Evolutionary conservation across 2,888 invertebrate genomes (phyloP).

Genomic region (Amphipyra tragopoginis): DNA sequence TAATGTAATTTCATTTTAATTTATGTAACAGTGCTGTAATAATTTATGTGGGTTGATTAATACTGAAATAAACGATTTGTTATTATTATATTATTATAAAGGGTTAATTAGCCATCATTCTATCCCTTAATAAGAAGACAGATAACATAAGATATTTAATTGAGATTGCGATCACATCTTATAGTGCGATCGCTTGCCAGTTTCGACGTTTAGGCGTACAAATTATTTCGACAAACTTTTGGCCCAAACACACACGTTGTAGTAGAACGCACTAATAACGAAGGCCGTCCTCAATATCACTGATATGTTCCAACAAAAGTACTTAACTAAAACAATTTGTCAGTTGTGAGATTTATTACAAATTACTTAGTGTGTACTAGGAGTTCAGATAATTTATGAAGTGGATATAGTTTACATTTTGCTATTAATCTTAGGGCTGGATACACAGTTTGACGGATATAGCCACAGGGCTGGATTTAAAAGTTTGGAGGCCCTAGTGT

Average conservation of each 20-base stretch:
- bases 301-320: slow-evolving; percentile 1
- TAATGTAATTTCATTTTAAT: too few species aligned
- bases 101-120: too few species aligned
- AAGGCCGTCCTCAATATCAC: neutral
- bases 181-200: too few species aligned
- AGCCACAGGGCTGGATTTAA: too few species aligned
- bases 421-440: neutral
- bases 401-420: slow-evolving; percentile 10
- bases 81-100: too few species aligned
- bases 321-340: slow-evolving; percentile 41
- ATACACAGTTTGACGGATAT: slow-evolving; percentile 1
- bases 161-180: too few species aligned
- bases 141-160: too few species aligned
- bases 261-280: slow-evolving; percentile 1
- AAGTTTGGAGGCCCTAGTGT: too few species aligned
- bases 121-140: too few species aligned
- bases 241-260: slow-evolving; percentile 11
- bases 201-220: neutral
- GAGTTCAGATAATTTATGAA: slow-evolving; percentile 27
- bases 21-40: too few species aligned
- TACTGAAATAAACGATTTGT: too few species aligned
- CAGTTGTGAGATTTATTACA: slow-evolving; percentile 33
- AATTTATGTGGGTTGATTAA: too few species aligned
- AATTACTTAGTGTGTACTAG: slow-evolving; percentile 21
- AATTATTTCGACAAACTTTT: slow-evolving; percentile 8